These are phyloP conservation scores for Arizona elegans DNA, from an alignment of 2,113 vertebrate genomes.

Conservation along the genomic window DNA sequence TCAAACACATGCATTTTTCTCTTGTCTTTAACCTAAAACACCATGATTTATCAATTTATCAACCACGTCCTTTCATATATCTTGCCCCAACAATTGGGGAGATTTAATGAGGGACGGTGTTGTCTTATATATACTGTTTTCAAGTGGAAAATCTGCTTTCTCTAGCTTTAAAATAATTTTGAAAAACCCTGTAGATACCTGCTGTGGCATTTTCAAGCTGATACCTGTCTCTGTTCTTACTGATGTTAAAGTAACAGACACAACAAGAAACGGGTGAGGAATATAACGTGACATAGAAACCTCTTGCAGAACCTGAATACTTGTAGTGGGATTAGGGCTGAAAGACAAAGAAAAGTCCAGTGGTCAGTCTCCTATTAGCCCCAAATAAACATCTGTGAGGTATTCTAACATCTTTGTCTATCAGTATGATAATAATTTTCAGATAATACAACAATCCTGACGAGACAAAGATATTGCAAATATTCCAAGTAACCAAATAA, in stretches of 20 bases:
- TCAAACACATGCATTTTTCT: not conserved
- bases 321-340: conserved; percentile 82
- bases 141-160: not conserved
- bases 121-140: not conserved
- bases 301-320: conserved; percentile 91
- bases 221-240: conserved; percentile 97
- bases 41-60: not conserved
- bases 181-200: conserved; percentile 72
- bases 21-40: not conserved
- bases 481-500: not conserved
- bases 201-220: conserved; percentile 93
- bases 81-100: not conserved
- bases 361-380: not conserved
- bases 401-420: not conserved
- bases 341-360: conserved; percentile 33
- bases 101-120: not conserved
- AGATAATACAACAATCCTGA: not conserved
- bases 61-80: not conserved
- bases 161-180: not conserved
- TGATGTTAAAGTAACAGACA: conserved; percentile 94
- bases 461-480: not conserved
- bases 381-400: not conserved
- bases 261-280: conserved; percentile 93
- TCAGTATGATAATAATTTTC: not conserved
- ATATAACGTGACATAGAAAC: conserved; percentile 98